Evolutionary conservation across 2,797 vertebrate species (phyloP), one percentile per base, ranked within the genome.

Genomic region (Cyclopterus lumpus): DNA sequence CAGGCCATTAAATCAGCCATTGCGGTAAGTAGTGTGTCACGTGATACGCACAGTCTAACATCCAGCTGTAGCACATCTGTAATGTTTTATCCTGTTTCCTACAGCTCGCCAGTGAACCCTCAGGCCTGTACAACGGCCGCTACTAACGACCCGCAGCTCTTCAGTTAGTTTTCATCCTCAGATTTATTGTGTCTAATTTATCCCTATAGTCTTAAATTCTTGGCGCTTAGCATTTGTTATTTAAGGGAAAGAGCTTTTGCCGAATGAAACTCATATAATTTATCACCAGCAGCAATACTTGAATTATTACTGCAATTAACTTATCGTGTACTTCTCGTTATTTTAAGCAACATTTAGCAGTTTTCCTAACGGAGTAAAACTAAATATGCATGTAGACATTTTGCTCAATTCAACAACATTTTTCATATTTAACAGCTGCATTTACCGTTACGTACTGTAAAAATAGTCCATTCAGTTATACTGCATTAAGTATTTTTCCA

Each of bases 1-100:
- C 95, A 96, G 67, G 83, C 88, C 2, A n/a, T 95, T 55, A 93
- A 92, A 83, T 88, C 94, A 0, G 65, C 95, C n/a, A 85, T 96
- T 1, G 95, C 94, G 78, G 97, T 98, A 82, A 95, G 95, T 81
- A 49, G 5, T 14, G 18, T 3, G 26, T 42, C 10, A 55, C 18
- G 6, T 71, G 18, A 48, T 10, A 16, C 9, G 34, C 20, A 69
- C 2, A 16, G 6, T 44, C 8, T 20, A 11, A 66, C 42, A 53
- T 4, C 9, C 15, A 55, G 0, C 34, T 36, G 9, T 5, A 48
- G 22, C 49, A 51, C 3, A 67, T 53, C 6, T 60, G 28, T 76
- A 76, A 78, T 6, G 9, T 38, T 22, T 59, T 4, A 8, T 42
- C 9, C 6, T 49, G 24, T 76, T 75, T 6, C 22, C 58, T 68